Percentiles rank a stretch among this genome's conserved stretches.
Conservation (phyloP, 2,888 invertebrate genomes). For the Agapostemon virescens region DNA sequence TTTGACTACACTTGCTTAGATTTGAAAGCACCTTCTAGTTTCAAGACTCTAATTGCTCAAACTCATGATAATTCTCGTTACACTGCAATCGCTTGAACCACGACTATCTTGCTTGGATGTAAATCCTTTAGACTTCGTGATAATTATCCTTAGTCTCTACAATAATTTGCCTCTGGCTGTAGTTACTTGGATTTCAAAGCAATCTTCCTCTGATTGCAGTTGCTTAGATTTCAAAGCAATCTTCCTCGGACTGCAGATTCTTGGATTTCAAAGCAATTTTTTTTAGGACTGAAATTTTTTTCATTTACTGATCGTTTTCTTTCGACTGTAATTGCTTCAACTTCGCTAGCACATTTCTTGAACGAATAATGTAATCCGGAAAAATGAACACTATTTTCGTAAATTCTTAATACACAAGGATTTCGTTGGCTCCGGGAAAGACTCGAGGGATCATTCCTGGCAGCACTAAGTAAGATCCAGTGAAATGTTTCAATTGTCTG, state of each 20-base stretch:
- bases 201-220: not conserved
- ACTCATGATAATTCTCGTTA: not conserved
- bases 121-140: not conserved
- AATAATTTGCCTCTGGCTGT: not conserved
- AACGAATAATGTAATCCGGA: not conserved
- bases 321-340: not conserved
- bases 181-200: constrained; percentile 2
- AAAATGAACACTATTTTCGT: not conserved
- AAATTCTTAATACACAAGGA: not conserved
- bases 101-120: not conserved
- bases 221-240: not conserved
- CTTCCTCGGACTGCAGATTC: not conserved
- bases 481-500: constrained; percentile 49
- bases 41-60: not conserved
- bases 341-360: not conserved
- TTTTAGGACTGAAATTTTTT: not conserved
- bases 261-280: not conserved
- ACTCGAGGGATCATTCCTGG: not conserved
- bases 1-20: not conserved
- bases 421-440: not conserved
- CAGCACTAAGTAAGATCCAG: constrained; percentile 25
- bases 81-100: not conserved
- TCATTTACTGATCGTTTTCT: not conserved
- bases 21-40: not conserved
- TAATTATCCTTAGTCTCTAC: not conserved